Evolutionary conservation across 2,888 invertebrate species (phyloP).

Genomic region (Eristalinus sepulchralis): DNA sequence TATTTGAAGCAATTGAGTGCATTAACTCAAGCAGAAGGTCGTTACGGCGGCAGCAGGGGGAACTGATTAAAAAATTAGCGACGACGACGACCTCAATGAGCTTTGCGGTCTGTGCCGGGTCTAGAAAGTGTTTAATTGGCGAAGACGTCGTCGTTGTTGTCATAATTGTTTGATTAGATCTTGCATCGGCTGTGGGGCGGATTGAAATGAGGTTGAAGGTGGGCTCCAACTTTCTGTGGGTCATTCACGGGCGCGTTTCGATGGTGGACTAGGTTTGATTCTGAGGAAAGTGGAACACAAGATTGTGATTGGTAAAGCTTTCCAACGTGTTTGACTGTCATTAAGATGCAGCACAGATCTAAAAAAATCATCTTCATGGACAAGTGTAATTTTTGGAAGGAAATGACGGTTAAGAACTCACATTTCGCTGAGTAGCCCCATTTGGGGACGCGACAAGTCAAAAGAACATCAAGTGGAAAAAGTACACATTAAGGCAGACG

Average conservation of each 20-base stretch:
- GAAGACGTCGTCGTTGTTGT: neutral
- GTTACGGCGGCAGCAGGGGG: neutral
- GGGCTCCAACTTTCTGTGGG: neutral
- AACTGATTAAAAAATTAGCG: neutral
- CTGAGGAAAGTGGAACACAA: neutral
- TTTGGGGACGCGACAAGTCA: too few species aligned
- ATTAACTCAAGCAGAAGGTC: neutral
- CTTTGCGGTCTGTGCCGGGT: neutral
- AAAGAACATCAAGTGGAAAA: too few species aligned
- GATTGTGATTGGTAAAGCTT: neutral
- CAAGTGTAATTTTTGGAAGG: too few species aligned
- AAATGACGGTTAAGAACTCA: too few species aligned
- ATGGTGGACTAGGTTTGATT: neutral
- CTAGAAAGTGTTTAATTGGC: constrained; percentile 33
- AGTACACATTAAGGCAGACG: neutral
- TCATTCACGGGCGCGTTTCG: neutral
- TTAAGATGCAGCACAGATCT: too few species aligned
- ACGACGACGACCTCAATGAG: neutral
- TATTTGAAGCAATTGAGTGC: neutral
- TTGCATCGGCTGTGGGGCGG: neutral
- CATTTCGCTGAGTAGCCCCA: too few species aligned
- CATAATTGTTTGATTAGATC: neutral
- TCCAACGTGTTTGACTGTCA: neutral
- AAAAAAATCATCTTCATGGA: too few species aligned
- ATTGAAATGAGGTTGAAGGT: neutral